Percentiles rank a stretch among this genome's conserved stretches.
These are phyloP conservation scores for Platorchestia sp. DNA, from an alignment of 1,140 invertebrate genomes.

Conservation along the genomic window DNA sequence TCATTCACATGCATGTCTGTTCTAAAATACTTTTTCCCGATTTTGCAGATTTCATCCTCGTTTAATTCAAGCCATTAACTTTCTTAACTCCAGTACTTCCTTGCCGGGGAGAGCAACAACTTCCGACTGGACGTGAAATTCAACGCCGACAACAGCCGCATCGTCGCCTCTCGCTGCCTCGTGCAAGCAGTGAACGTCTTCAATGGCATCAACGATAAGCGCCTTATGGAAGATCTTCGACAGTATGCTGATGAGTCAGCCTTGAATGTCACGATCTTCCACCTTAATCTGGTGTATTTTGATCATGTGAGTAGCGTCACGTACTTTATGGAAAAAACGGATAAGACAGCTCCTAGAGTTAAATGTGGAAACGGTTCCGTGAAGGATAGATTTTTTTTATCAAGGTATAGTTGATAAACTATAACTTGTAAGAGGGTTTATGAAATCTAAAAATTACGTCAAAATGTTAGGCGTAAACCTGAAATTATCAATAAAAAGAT, in stretches of 20 bases:
- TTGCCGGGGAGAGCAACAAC: neutral
- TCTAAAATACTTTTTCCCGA: neutral
- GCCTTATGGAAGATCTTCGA: neutral
- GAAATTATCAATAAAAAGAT: too few species aligned
- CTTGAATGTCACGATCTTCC: conserved; percentile 43
- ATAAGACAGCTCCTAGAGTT: too few species aligned
- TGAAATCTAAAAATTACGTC: too few species aligned
- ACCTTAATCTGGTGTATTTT: neutral
- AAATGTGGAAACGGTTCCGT: too few species aligned
- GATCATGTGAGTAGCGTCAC: conserved; percentile 13
- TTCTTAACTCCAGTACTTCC: neutral
- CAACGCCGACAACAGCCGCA: conserved; percentile 31
- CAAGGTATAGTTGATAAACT: too few species aligned
- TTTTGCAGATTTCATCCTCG: neutral
- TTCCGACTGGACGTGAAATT: neutral
- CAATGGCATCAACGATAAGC: neutral
- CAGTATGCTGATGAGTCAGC: neutral
- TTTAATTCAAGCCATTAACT: neutral
- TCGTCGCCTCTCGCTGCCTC: conserved; percentile 30
- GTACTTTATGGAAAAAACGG: too few species aligned
- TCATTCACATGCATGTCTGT: neutral
- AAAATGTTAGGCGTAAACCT: too few species aligned
- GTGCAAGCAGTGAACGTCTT: conserved; percentile 17
- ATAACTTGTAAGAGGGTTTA: too few species aligned
- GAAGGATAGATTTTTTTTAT: too few species aligned